Evolutionary conservation across 2,888 invertebrate species (phyloP), one percentile per base, ranked within the genome.

Genomic region (Lordiphosa andalusiaca): DNA sequence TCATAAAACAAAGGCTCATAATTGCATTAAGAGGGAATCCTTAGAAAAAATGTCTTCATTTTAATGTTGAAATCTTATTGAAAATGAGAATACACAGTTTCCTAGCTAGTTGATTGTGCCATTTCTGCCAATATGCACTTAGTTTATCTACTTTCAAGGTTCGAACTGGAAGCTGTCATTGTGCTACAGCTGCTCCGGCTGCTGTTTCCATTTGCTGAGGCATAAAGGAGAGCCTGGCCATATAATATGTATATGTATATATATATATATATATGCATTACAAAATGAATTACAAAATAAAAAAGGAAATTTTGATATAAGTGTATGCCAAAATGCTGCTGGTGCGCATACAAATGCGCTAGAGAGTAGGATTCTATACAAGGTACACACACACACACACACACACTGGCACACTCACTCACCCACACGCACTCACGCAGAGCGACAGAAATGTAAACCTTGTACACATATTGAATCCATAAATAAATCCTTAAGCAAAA

Each of bases 401-500:
- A 53, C 16, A 39, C 25, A 51, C 13, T 23, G 21, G 48, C 7
- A 33, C 12, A 41, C 25, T 36, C 41, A 35, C 47, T 42, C 39
- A 50, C 51, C 47, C 39, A 30, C 33, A 48, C 23, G 41, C 60
- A 44, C 49, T 61, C 49, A 55, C 36, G 37, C 12, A 30, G 35
- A 36, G 30, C 53, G 12, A 48, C 44, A 61, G 67, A 73, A 66
- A 67, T 64, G 67, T 72, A 69, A 69, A 60, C 72, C 65, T 41
- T 61, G 57, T 59, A 71, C 72, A 76, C 80, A 85, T 72, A 83
- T 85, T 80, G 85, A 80, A 80, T 80, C 84, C 80, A 80, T 80
- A 80, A 80, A 80, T 80, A 80, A 80, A 80, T 80, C 80, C 72
- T 83, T 80, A 80, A 83, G 80, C 81, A 83, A 83, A 85, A 85